A percentile compares a stretch with the other conserved stretches of the same genome.
Evolutionary conservation across 2,888 invertebrate species (phyloP).

Genomic region (Clivina fossor): DNA sequence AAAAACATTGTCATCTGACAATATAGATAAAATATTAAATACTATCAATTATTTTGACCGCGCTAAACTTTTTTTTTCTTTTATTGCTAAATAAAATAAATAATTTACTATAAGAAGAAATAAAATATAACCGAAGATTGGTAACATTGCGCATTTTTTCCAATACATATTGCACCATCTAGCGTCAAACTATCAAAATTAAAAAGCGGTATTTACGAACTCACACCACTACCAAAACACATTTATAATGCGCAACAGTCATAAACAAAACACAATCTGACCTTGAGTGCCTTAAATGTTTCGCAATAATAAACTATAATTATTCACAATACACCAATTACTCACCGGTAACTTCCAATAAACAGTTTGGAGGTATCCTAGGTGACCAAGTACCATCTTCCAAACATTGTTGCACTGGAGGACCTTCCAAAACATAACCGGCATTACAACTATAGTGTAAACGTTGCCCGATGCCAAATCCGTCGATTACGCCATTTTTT

Average conservation of each 20-base stretch:
- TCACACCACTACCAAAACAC: not conserved
- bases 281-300: slow-evolving; percentile 23
- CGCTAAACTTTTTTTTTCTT: too few relatives aligned
- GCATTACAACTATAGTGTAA: slow-evolving; percentile 50
- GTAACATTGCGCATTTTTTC: slow-evolving; percentile 4
- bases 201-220: slow-evolving; percentile 22
- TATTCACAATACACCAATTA: slow-evolving; percentile 2
- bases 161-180: slow-evolving; percentile 21
- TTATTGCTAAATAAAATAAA: too few relatives aligned
- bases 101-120: not conserved
- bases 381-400: slow-evolving; percentile 52
- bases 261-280: slow-evolving; percentile 16
- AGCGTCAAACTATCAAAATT: slow-evolving; percentile 1
- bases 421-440: slow-evolving; percentile 48
- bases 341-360: slow-evolving; percentile 36
- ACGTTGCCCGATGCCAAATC: slow-evolving; percentile 45
- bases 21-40: too few relatives aligned
- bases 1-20: too few relatives aligned
- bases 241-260: slow-evolving; percentile 23
- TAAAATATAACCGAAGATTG: not conserved
- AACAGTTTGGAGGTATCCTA: slow-evolving; percentile 46
- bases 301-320: slow-evolving; percentile 11
- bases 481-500: slow-evolving; percentile 40
- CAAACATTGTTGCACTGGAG: slow-evolving; percentile 47
- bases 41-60: too few relatives aligned